These are phyloP conservation scores for Drosophila auraria DNA, from an alignment of 1,140 invertebrate species.

Conservation along the genomic window DNA sequence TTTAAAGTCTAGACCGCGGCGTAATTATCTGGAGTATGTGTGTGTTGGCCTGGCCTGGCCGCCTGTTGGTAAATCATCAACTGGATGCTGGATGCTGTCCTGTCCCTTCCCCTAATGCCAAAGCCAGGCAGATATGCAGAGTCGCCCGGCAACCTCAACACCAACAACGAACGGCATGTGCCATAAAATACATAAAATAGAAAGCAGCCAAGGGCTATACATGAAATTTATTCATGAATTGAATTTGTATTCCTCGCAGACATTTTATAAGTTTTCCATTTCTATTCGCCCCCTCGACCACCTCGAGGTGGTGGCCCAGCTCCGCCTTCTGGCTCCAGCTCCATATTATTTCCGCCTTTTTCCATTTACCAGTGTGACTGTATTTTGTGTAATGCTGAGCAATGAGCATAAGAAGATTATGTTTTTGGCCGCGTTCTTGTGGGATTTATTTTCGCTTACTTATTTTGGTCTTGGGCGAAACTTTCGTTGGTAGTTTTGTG, in stretches of 20 bases:
- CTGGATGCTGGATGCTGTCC: constrained; percentile 1
- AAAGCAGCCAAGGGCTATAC: constrained; percentile 62
- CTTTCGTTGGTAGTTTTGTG: constrained; percentile 6
- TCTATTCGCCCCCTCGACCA: constrained; percentile 28
- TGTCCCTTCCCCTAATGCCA: constrained; percentile 3
- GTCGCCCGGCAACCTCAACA: constrained; percentile 4
- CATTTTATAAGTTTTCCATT: constrained; percentile 80
- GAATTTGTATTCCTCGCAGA: constrained; percentile 81
- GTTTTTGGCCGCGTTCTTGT: constrained; percentile 28
- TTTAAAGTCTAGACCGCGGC: constrained; percentile 64
- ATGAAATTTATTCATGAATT: constrained; percentile 84
- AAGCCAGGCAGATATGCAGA: constrained; percentile 40
- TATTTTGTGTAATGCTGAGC: constrained; percentile 44
- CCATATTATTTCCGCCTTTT: constrained; percentile 18
- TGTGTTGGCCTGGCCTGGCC: constrained; percentile 3
- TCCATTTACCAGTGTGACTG: constrained; percentile 28
- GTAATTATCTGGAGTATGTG: constrained; percentile 67
- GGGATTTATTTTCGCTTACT: constrained; percentile 25
- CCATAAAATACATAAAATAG: constrained; percentile 59
- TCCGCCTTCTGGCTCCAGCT: background rate
- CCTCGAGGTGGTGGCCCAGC: background rate
- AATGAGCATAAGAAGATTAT: constrained; percentile 51
- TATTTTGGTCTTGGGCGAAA: constrained; percentile 11
- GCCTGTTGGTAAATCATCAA: constrained; percentile 35
- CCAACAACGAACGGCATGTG: constrained; percentile 34